Evolutionary conservation across 2,888 invertebrate species (phyloP).

Genomic region (Steinernema hermaphroditum): DNA sequence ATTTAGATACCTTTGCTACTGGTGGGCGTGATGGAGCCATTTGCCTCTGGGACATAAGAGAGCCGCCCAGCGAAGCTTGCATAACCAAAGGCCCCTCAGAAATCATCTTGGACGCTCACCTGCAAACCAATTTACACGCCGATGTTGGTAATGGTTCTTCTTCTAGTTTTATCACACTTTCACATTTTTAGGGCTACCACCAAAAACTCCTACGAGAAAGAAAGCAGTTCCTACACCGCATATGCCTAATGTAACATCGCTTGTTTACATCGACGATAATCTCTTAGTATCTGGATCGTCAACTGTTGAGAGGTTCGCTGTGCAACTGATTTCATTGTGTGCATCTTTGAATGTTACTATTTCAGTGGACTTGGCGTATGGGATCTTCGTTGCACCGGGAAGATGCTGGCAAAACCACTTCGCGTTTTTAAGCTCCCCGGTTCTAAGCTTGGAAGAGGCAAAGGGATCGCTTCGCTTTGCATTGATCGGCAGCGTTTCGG

Average conservation of each 20-base stretch:
- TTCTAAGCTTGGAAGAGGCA: not conserved
- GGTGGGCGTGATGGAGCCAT: not conserved
- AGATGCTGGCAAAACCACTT: not conserved
- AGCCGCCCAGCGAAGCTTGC: not conserved
- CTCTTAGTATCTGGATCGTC: not conserved
- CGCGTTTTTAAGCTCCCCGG: not conserved
- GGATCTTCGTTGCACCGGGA: not conserved
- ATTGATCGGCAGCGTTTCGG: not conserved
- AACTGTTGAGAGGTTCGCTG: slow-evolving; percentile 1
- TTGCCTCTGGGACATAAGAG: not conserved
- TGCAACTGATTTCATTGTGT: not conserved
- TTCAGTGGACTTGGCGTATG: slow-evolving; percentile 6
- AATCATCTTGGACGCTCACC: not conserved
- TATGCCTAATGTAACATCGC: not conserved
- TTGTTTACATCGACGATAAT: not conserved
- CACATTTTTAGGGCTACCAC: not conserved
- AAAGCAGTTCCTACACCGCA: not conserved
- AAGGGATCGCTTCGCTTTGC: not conserved
- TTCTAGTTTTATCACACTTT: too few species aligned
- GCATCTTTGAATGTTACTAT: not conserved
- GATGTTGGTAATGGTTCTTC: not conserved
- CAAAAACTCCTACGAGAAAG: not conserved
- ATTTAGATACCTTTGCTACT: slow-evolving; percentile 1
- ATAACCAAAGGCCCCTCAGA: not conserved
- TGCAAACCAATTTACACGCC: not conserved